Base-by-base conservation (phyloP, 2,113 vertebrate genomes). In the Cranoglanis bouderius region DNA sequence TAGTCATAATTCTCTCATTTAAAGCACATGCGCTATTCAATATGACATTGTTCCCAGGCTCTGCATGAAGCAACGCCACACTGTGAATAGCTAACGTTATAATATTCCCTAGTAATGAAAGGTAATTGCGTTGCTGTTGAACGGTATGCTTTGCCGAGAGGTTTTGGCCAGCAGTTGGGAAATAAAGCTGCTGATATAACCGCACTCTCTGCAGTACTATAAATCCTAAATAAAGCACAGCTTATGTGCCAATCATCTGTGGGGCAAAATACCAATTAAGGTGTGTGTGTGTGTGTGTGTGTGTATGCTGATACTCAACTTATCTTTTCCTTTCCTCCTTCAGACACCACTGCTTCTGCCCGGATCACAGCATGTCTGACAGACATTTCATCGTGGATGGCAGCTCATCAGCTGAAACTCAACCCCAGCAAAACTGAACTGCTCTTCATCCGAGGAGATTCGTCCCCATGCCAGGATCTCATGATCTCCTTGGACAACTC, bases 171-270 rank as follows among this genome's bases (percentile, higher is more conserved):
- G 49, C 74, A 35, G 85, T 67, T 26, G 81, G 85, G 53, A 65
- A 46, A 85, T 82, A 61, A 88, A 59, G n/a, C 43, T 75, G 74
- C 35, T 14, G 32, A 74, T 29, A 75, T 35, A 77, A 38, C 74
- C 49, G 88, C 90, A 85, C 46, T 26, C 74, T 80, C 61, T 38
- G 72, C 82, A 51, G 88, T 46, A 85, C 74, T 88, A 87, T 77
- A 83, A 74, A 85, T 57, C 70, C 84, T 88, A 88, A 89, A 89
- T 86, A 77, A 91, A 85, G 83, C 55, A 83, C 57, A 4, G 53
- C 2, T 35, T 65, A 88, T 43, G 72, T 88, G 84, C 40, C 59
- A 53, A 40, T 40, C 32, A 77, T 85, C 83, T 85, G 40, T 26
- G 7, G 24, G 49, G 51, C 3, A 82, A 57, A 88, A 90, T 85